Conservation (phyloP, 2,888 invertebrate genomes). For the Alviniconcha strummeri region DNA sequence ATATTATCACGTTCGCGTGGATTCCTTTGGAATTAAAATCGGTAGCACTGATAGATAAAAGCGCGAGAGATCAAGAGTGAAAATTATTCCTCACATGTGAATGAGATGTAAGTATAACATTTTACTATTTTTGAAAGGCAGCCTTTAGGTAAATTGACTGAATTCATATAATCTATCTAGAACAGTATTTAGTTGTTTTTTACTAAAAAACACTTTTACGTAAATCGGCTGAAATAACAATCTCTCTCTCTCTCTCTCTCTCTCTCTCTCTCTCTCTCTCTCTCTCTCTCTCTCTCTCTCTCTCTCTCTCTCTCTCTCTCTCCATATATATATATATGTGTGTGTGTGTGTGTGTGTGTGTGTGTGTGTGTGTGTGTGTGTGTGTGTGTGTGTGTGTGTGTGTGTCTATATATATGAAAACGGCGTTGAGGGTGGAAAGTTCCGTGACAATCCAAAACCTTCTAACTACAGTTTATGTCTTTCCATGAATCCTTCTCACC, state of each 20-base stretch:
- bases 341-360: conserved; percentile 16
- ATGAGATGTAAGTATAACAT: no score
- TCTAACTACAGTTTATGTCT: background rate
- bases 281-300: conserved; percentile 7
- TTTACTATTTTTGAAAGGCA: no score
- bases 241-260: conserved; percentile 6
- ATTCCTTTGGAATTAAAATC: no score
- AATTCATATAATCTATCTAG: no score
- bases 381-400: conserved; percentile 21
- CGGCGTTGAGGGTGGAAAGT: background rate
- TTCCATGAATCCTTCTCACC: background rate
- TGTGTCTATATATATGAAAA: background rate
- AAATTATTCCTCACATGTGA: background rate
- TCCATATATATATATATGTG: background rate
- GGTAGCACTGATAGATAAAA: no score
- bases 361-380: conserved; percentile 25
- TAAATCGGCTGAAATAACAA: background rate
- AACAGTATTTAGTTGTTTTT: no score
- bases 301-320: conserved; percentile 2
- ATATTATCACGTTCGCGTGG: no score
- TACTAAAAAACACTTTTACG: background rate
- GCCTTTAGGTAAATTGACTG: background rate
- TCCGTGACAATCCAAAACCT: background rate
- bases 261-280: background rate
- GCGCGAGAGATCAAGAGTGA: background rate